phyloP scores from a whole-genome alignment of 2,113 vertebrate genomes.

The Ancistrus triradiatus region DNA sequence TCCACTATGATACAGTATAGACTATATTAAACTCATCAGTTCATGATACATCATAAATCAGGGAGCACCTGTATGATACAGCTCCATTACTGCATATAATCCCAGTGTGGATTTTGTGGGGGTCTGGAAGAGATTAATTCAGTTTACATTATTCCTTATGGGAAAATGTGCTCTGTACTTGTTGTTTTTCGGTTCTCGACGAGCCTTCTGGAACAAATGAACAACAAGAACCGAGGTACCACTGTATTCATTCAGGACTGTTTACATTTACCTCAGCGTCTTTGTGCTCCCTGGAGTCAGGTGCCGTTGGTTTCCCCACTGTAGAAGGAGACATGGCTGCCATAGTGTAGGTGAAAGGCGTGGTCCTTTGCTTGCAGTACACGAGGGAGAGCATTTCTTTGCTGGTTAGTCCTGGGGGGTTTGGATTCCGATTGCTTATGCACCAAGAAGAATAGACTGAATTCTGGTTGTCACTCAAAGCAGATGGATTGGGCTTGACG shows the following conservation, averaged over 20 bases:
- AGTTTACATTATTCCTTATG: background rate
- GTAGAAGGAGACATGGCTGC: constrained; percentile 65
- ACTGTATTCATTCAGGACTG: too few species aligned
- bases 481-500: constrained; percentile 85
- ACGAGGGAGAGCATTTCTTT: constrained; percentile 87
- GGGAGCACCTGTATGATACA: too few species aligned
- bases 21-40: too few species aligned
- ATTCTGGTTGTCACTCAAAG: constrained; percentile 77
- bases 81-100: too few species aligned
- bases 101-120: too few species aligned
- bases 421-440: constrained; percentile 85
- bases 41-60: too few species aligned
- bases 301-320: constrained; percentile 70
- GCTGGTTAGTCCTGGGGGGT: constrained; percentile 89
- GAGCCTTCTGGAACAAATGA: background rate
- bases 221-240: too few species aligned
- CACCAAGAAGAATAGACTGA: constrained; percentile 93
- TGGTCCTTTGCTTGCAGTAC: constrained; percentile 89
- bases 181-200: background rate
- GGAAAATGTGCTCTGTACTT: background rate
- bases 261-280: constrained; percentile 81
- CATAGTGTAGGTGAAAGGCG: constrained; percentile 87
- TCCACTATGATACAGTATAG: too few species aligned
- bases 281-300: constrained; percentile 74
- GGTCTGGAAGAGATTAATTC: too few species aligned